Percentiles rank a stretch among this genome's conserved stretches.
Evolutionary conservation across 2,113 vertebrate genomes (phyloP).

Genomic region (Gracilinanus agilis): DNA sequence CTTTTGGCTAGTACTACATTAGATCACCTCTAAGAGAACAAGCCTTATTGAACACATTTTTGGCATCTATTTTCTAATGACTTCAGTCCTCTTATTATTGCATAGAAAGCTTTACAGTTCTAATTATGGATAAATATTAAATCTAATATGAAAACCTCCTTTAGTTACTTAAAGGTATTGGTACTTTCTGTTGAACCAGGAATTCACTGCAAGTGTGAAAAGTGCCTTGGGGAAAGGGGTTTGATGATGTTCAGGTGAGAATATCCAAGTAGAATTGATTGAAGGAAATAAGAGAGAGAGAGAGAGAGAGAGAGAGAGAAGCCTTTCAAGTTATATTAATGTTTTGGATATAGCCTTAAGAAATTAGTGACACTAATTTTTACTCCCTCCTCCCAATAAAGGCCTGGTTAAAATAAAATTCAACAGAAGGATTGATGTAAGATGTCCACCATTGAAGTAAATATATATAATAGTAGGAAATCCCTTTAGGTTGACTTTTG

Average conservation of each 20-base stretch:
- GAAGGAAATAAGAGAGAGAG: not conserved
- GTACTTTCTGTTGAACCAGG: not conserved
- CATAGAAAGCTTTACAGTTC: not conserved
- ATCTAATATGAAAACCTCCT: not conserved
- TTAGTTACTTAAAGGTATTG: not conserved
- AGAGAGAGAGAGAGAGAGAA: too few species aligned
- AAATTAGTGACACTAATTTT: too few species aligned
- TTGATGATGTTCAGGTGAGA: not conserved
- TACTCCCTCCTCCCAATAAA: too few species aligned
- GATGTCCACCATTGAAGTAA: too few species aligned
- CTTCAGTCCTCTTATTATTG: not conserved
- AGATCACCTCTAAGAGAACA: not conserved
- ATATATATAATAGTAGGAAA: too few species aligned
- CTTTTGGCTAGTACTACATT: not conserved
- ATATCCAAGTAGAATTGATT: not conserved
- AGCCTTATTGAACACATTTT: not conserved
- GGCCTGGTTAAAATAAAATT: too few species aligned
- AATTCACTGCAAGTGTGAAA: not conserved
- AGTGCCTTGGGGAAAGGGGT: not conserved
- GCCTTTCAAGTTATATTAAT: not conserved
- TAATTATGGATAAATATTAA: not conserved
- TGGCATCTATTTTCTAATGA: not conserved
- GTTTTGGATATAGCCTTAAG: not conserved
- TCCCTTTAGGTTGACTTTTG: not conserved
- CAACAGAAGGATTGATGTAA: too few species aligned